Conservation (phyloP, 2,888 invertebrate genomes). For the Erebia epiphron region DNA sequence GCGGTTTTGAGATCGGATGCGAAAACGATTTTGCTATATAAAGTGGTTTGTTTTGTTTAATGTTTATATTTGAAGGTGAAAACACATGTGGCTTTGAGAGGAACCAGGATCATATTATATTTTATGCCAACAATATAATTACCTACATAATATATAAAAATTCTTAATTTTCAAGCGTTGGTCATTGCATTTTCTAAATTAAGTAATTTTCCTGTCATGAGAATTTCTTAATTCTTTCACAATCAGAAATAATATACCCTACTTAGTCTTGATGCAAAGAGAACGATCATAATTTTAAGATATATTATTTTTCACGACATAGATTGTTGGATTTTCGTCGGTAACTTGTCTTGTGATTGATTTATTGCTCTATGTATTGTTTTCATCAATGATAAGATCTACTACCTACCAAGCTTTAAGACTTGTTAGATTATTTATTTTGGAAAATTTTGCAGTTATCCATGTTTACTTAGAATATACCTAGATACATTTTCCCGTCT, state of each 20-base stretch:
- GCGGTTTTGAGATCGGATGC: not conserved
- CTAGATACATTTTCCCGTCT: no score
- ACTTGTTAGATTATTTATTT: no score
- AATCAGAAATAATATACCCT: no score
- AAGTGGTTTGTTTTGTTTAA: slow-evolving; percentile 37
- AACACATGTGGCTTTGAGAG: slow-evolving; percentile 51
- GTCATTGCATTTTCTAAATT: not conserved
- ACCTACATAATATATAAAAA: not conserved
- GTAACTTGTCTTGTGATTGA: no score
- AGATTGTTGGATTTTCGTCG: no score
- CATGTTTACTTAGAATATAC: no score
- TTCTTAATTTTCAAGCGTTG: not conserved
- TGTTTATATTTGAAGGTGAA: slow-evolving; percentile 50
- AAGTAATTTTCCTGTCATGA: no score
- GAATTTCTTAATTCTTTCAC: not conserved
- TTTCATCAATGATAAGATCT: no score
- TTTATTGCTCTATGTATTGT: no score
- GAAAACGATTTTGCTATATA: slow-evolving; percentile 18
- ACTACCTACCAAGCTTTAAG: no score
- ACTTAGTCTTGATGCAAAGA: slow-evolving; percentile 10
- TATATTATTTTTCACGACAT: no score
- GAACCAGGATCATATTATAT: slow-evolving; percentile 50
- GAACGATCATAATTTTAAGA: slow-evolving; percentile 20
- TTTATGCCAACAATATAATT: not conserved
- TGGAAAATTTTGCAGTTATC: no score